Base-by-base conservation (phyloP, 2,113 vertebrate genomes). In the Melanotaenia duboulayi region DNA sequence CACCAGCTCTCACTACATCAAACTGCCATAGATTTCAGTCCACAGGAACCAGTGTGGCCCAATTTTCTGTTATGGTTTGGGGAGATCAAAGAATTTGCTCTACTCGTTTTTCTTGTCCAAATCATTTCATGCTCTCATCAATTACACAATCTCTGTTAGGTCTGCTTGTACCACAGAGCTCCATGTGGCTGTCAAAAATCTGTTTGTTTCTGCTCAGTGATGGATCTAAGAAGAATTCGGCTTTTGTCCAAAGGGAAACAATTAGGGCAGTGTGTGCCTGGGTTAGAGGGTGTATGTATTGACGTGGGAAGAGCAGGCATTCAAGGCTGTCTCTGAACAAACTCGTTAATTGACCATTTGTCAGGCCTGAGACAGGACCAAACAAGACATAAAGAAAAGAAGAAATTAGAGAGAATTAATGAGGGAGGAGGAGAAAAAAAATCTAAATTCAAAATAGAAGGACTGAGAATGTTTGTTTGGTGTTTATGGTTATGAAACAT, bases 171-270 rank as follows among this genome's bases (percentile, higher is more conserved):
- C 44, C 69, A 80, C 82, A 77, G 59, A 78, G 72, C 60, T 70
- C 76, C 65, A 58, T 63, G 70, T 78, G 68, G 82, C 55, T 76
- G 76, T 82, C 78, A 66, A 35, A 80, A 74, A 69, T 55, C 55
- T 66, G 76, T 85, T 88, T 74, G 79, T 83, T 73, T 85, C 62
- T 73, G 70, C 65, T 61, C 69, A 28, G 75, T 81, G 77, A 85
- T 54, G 71, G 67, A 81, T 84, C 71, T 46, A 68, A 80, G 66
- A 73, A 75, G 32, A 68, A 72, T 84, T 80, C 74, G 68, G 82
- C 81, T 87, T 86, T 83, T 90, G 85, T 92, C 79, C 71, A 10
- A 84, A 35, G 82, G 82, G 80, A 89, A 87, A 92, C 89, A 92
- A 90, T 89, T 83, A 85, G 54, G 39, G 71, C 74, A 68, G 59